A percentile compares a stretch with the other conserved stretches of the same genome.
These are phyloP conservation scores for Anarrhichthys ocellatus DNA, from an alignment of 2,113 vertebrate genomes.

Conservation along the genomic window DNA sequence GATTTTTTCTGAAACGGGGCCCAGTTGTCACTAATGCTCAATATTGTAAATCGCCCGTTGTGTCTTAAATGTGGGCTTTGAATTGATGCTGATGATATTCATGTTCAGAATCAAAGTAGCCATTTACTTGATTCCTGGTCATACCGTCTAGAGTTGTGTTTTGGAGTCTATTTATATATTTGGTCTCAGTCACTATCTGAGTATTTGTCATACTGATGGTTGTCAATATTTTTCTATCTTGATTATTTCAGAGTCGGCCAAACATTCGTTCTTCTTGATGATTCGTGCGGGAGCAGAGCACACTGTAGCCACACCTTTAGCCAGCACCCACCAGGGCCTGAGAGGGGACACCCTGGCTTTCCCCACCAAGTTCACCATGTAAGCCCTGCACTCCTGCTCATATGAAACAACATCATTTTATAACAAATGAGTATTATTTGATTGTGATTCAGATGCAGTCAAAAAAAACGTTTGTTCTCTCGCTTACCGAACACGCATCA, in stretches of 20 bases:
- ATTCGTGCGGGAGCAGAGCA: slow-evolving; percentile 91
- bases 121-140: no score
- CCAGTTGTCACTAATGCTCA: not conserved
- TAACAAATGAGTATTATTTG: no score
- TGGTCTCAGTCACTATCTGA: not conserved
- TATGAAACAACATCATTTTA: not conserved
- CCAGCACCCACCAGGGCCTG: slow-evolving; percentile 87
- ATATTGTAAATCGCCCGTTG: not conserved
- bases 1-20: not conserved
- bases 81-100: not conserved
- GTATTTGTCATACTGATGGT: not conserved
- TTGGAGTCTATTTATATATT: not conserved
- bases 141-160: no score
- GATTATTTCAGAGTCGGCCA: slow-evolving; percentile 86
- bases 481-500: no score
- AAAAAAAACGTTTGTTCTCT: no score
- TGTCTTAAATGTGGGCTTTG: not conserved
- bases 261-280: slow-evolving; percentile 92
- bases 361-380: slow-evolving; percentile 91
- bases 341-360: slow-evolving; percentile 93
- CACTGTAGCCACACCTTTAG: slow-evolving; percentile 90
- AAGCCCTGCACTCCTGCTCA: slow-evolving; percentile 65
- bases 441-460: not conserved
- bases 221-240: not conserved
- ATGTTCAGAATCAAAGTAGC: not conserved